Evolutionary conservation across 2,113 vertebrate genomes (phyloP), one percentile per base, ranked within the genome.

Genomic region (Centropus bengalensis): DNA sequence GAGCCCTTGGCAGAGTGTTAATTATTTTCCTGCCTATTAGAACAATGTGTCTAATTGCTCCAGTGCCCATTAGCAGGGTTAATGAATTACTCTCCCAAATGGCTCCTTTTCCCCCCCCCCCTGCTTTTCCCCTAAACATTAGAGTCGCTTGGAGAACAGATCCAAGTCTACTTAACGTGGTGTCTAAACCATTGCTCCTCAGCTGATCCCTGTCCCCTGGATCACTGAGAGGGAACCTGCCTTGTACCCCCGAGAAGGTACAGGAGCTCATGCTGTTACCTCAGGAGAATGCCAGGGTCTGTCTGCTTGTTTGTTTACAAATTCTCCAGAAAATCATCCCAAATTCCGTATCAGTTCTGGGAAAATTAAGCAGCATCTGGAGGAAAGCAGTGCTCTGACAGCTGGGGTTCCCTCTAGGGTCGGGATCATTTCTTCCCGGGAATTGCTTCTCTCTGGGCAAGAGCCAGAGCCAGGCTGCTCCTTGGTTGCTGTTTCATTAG

Each of bases 21-120:
- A 95, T 93, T 93, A 80, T 89, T 79, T 71, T 47, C 62, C 63
- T 80, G 82, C 78, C 81, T 82, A 30, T 89, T 87, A 87, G 70
- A 91, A 74, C 75, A 10, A 1, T 1, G 3, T 42, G 44, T 79
- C 40, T 73, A 60, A 73, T 85, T 79, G 91, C 74, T 84, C 66
- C 59, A 47, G 44, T 1, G 3, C 30, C 70, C 0, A 0, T 63
- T 76, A 84, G 73, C 12, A 58, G 63, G 58, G 86, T 58, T 38
- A 79, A 67, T 2, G 6, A 80, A 70, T 69, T n/a, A 24, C 52
- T 83, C 42, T 91, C 75, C 79, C 78, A 64, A 30, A 73, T 32
- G 67, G n/a, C 49, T 84, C 17, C 36, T 89, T 64, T 52, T 64
- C n/a, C n/a, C n/a, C n/a, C n/a, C 22, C 5, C 1, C 42, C 58